Percentiles rank a stretch among this genome's conserved stretches.
These are phyloP conservation scores for Drosophila limbata DNA, from an alignment of 2,888 invertebrate species.

Conservation along the genomic window DNA sequence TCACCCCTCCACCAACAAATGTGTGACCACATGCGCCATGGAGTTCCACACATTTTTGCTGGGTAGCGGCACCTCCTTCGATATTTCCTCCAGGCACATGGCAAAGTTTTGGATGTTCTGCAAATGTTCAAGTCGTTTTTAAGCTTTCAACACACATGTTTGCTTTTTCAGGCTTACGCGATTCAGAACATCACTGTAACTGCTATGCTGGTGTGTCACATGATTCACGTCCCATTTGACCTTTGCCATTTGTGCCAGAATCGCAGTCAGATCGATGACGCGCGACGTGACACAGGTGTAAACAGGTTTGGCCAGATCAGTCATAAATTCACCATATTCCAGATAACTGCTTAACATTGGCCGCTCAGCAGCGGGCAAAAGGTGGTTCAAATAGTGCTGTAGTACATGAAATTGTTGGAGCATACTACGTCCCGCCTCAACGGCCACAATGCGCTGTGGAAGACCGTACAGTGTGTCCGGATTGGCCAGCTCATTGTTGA, in stretches of 20 bases:
- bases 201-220: constrained; percentile 96
- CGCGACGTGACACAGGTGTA: constrained; percentile 94
- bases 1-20: constrained; percentile 96
- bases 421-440: constrained; percentile 96
- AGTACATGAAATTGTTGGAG: constrained; percentile 94
- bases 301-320: constrained; percentile 92
- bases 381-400: constrained; percentile 93
- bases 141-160: neutral
- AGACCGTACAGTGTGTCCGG: constrained; percentile 93
- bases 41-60: constrained; percentile 93
- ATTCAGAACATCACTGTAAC: constrained; percentile 92
- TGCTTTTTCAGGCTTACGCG: constrained; percentile 85
- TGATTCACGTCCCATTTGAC: constrained; percentile 98
- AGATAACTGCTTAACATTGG: constrained; percentile 90
- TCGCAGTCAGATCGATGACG: constrained; percentile 91
- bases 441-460: constrained; percentile 94
- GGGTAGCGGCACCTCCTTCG: constrained; percentile 90
- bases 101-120: constrained; percentile 89
- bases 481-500: constrained; percentile 88
- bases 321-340: constrained; percentile 77
- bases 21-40: constrained; percentile 93
- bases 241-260: constrained; percentile 94
- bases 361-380: constrained; percentile 90
- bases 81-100: constrained; percentile 91
- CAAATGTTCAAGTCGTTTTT: neutral